Base-by-base conservation (phyloP, 2,797 vertebrate species). In the Phoeniculus purpureus region DNA sequence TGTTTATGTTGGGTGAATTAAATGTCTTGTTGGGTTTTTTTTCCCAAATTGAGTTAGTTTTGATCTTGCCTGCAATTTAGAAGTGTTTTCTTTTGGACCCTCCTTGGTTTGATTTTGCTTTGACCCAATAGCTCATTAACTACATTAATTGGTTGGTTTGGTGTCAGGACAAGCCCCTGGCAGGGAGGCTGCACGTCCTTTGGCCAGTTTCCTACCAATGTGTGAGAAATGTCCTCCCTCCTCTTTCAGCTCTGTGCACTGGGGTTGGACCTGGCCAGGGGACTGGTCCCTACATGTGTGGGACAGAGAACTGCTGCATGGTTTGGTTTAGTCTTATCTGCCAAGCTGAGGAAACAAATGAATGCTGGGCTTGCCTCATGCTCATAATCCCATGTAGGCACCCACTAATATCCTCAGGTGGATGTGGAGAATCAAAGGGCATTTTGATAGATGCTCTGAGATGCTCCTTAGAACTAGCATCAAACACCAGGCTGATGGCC, bases 241-340 rank as follows among this genome's bases (percentile, higher is more conserved):
- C 31, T 89, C 51, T 15, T 79, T 87, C 64, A 70, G 48, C 64
- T 85, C 72, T 76, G 12, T 56, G 47, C 21, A 5, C 4, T 0
- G 0, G n/a, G 17, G 3, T 3, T 51, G 25, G 27, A 31, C 4
- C 7, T 66, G 32, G 32, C 15, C 73, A 31, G 6, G 8, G 23
- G 7, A 10, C 25, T 80, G 21, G 12, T 65, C 45, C 10, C 20
- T 1, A 0, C 1, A 0, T n/a, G 5, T 0, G 0, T 47, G 26
- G 59, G 37, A 54, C 1, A 2, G 65, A 81, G 51, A 60, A 25
- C 15, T 58, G 27, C 25, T 31, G 47, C 10, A 29, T 23, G 3
- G 3, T 51, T 87, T 76, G 13, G 11, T 66, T 85, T 87, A 29
- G 78, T 81, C 23, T 72, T 23, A 10, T 60, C 55, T 72, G 25